Conservation (phyloP, 2,888 invertebrate genomes). For the Cephonodes hylas region DNA sequence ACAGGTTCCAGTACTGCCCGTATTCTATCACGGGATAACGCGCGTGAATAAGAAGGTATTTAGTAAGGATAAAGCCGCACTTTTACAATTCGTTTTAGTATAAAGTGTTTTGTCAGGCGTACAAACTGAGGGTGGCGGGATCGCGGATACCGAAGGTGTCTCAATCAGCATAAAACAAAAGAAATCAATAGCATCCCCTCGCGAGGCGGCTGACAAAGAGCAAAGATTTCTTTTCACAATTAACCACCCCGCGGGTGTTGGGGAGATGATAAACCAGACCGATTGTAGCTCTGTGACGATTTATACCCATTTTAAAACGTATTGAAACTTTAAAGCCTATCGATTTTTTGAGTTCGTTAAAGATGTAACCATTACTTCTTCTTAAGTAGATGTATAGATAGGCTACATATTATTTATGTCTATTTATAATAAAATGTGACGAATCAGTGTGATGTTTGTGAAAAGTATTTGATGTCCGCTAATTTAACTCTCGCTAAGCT, state of each 20-base stretch:
- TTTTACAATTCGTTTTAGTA: constrained; percentile 61
- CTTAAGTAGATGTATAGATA: not conserved
- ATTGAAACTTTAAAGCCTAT: constrained; percentile 12
- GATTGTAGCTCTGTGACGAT: constrained; percentile 56
- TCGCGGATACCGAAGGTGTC: constrained; percentile 75
- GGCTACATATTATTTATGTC: too few species aligned
- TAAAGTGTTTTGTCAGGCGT: constrained; percentile 76
- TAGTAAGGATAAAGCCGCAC: constrained; percentile 26
- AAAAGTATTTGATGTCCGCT: too few species aligned
- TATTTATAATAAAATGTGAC: too few species aligned
- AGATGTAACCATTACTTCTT: not conserved
- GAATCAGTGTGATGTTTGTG: too few species aligned
- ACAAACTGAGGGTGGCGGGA: constrained; percentile 50
- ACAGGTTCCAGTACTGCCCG: not conserved
- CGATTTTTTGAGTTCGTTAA: not conserved
- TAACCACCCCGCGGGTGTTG: constrained; percentile 72
- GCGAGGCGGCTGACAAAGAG: constrained; percentile 74
- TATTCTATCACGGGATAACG: not conserved
- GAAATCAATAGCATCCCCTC: constrained; percentile 76
- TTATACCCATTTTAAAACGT: constrained; percentile 30
- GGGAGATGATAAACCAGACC: constrained; percentile 66
- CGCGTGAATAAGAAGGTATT: not conserved
- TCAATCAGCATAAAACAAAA: constrained; percentile 82
- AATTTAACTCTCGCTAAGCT: too few species aligned
- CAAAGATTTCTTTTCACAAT: constrained; percentile 82